phyloP scores from a whole-genome alignment of 2,797 vertebrate genomes.

The Pitangus sulphuratus region DNA sequence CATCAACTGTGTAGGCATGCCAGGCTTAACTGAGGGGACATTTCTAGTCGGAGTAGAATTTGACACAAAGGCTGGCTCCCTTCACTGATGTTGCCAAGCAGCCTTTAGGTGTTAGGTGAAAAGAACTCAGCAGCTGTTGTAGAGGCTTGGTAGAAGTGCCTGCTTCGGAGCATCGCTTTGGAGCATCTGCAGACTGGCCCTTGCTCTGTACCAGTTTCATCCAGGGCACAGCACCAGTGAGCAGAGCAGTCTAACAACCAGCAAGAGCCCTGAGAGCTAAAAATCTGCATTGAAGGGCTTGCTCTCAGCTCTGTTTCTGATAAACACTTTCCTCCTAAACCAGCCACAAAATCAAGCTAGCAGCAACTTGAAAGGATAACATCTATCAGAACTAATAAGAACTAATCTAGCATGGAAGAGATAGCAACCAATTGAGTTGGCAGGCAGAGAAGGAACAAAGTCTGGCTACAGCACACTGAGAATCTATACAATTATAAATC shows the following conservation, averaged over 20 bases:
- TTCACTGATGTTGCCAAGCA: not conserved
- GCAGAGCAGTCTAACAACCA: not conserved
- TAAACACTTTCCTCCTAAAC: not conserved
- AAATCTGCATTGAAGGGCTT: not conserved
- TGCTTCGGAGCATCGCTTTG: not conserved
- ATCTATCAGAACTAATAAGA: slow-evolving; percentile 32
- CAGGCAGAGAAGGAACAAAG: slow-evolving; percentile 27
- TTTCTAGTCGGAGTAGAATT: not conserved
- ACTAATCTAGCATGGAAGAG: slow-evolving; percentile 8
- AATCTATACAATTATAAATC: slow-evolving; percentile 33
- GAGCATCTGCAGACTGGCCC: not conserved
- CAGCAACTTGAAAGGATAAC: slow-evolving; percentile 36
- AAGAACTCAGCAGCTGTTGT: not conserved
- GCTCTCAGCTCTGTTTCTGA: not conserved
- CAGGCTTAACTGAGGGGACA: not conserved
- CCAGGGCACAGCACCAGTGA: not conserved
- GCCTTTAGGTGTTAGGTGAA: not conserved
- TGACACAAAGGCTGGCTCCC: not conserved
- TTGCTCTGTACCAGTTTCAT: not conserved
- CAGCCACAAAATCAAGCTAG: not conserved
- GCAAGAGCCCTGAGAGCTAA: not conserved
- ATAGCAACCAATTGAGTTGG: not conserved
- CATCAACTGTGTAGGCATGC: not conserved
- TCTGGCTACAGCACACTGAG: not conserved
- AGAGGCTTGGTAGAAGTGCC: not conserved